Percentiles rank a stretch among this genome's conserved stretches.
Evolutionary conservation across 2,797 vertebrate genomes (phyloP).

Genomic region (Dromococcyx pavoninus): DNA sequence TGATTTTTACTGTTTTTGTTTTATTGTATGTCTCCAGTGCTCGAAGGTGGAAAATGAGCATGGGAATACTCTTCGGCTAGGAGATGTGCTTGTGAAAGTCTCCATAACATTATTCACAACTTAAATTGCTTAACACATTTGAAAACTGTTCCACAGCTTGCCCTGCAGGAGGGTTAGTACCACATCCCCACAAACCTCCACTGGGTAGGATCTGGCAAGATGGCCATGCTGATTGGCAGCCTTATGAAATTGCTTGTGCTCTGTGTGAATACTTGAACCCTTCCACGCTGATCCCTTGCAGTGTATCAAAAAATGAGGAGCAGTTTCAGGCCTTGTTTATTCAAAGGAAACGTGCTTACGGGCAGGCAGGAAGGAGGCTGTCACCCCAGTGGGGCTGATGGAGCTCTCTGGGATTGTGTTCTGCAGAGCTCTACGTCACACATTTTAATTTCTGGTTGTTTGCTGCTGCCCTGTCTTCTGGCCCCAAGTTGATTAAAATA

Average conservation of each 20-base stretch:
- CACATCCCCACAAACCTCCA: accelerated
- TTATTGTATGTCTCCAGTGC: neutral
- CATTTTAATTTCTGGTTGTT: neutral
- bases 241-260: neutral
- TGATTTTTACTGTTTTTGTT: neutral
- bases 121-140: neutral
- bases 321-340: neutral
- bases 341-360: neutral
- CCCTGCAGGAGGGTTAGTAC: neutral
- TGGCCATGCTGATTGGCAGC: neutral
- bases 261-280: neutral
- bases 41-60: neutral
- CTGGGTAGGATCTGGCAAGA: neutral
- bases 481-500: neutral
- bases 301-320: neutral
- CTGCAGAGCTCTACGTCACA: accelerated
- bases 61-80: neutral
- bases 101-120: neutral
- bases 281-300: neutral
- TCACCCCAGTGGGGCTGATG: neutral
- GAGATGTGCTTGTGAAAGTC: neutral
- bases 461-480: neutral
- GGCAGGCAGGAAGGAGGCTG: neutral
- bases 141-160: neutral
- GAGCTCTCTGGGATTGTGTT: neutral